Evolutionary conservation across 2,797 vertebrate species (phyloP), one percentile per base, ranked within the genome.

Genomic region (Thaleichthys pacificus): DNA sequence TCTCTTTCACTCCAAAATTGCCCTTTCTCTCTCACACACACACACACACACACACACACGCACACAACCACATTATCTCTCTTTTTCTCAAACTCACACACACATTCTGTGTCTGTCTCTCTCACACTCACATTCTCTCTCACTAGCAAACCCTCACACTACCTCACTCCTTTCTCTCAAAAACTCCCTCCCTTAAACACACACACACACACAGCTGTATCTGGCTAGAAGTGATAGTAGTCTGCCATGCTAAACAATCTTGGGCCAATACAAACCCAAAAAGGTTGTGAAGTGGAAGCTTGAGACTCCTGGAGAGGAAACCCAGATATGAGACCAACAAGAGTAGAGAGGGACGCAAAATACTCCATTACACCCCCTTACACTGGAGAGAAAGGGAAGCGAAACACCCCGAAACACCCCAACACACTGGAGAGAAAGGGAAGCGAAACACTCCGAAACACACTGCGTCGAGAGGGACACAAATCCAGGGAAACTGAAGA

Each of bases 211-310:
- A 28, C 69, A 72, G 62, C 72, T 72, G 74, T 74, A 73, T 87
- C 47, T 42, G 30, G 80, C 24, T 61, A 77, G 67, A 12, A 11
- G 5, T 26, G 49, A 63, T 72, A 66, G 35, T 74, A 82, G 65
- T 72, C 72, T 67, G 81, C 63, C 68, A 72, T 75, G 77, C 70
- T 68, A 81, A 86, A 86, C 76, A 84, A 89, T 89, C 82, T 84
- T 17, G 63, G 77, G 82, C 88, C 86, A 89, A 88, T 87, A 80
- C 83, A 89, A 90, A 83, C 79, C 0, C 1, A 51, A 81, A 86
- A 83, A 89, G 79, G 79, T 89, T 78, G 58, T 26, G 58, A 26
- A 24, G 60, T 61, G 3, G 19, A 17, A 17, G 51, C 17, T 56
- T 56, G 51, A 56, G 6, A n/a, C 51, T 68, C 35, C 72, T 65